Evolutionary conservation across 92 coral and sea anemone genomes (phyloP), one percentile per base, ranked within the genome.

Genomic region (Zoanthus gigantus): DNA sequence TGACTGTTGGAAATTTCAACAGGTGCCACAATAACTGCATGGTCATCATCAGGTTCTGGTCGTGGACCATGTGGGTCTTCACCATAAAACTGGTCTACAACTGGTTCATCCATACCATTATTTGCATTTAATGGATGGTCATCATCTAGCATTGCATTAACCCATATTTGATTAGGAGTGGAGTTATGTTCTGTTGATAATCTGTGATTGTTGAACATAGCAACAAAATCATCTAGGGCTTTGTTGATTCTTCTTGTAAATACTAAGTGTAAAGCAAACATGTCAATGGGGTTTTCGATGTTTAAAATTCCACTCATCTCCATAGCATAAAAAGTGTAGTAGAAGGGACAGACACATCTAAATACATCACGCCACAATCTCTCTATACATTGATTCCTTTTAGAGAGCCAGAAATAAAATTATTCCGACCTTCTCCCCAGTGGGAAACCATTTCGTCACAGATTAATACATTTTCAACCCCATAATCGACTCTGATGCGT

Each of bases 51-150:
- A 34, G 87, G n/a, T 53, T 79, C 87, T 66, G 91, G 87, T 71
- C 83, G 89, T 77, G 94, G 94, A 44, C 92, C 90, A 78, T 81
- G 89, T 54, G 94, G 91, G 79, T 91, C 94, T 78, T 88, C 87
- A 72, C 94, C 89, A 80, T 91, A 91, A 82, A 87, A 84, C 82
- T 88, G 61, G 47, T 76, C 83, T 52, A 77, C 89, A 69, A 78
- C 77, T 2, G 60, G 58, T 7, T 88, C 83, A 83, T 77, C 89
- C 6, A 46, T 12, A 29, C 71, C 79, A 66, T 74, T 61, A 52
- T 37, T 78, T 29, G 77, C 54, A 75, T 56, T 91, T 45, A 77
- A 44, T 82, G 89, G 89, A 65, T 89, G 86, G 92, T 78, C 48
- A 18, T 76, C 63, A 84, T 89, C 76, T 67, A 83, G 92, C 75